Percentiles rank a stretch among this genome's conserved stretches.
Conservation (phyloP, 2,797 vertebrate species). For the Eupleurogrammus muticus region DNA sequence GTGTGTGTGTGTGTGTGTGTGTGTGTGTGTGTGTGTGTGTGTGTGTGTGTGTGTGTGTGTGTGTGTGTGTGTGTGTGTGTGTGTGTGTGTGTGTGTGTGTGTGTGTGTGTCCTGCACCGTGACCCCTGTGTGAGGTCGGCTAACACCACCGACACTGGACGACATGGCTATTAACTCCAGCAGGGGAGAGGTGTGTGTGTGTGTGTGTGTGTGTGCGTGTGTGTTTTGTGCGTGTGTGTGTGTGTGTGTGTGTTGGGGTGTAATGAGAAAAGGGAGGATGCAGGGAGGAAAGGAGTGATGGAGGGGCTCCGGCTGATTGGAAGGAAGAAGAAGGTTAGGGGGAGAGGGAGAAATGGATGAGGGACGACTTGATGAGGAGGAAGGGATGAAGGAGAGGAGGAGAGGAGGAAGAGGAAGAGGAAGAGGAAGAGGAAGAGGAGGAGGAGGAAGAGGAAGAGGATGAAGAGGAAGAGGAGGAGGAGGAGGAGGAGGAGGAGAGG, state of each 20-base stretch:
- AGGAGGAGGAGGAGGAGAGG: conserved; percentile 52
- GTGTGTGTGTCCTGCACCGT: conserved; percentile 27
- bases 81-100: conserved; percentile 33
- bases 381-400: no score
- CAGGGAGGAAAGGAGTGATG: no score
- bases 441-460: conserved; percentile 50
- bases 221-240: no score
- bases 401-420: no score
- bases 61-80: no score
- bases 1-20: conserved; percentile 1
- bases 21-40: background rate
- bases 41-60: no score
- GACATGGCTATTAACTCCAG: conserved; percentile 64
- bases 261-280: conserved; percentile 53
- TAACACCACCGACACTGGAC: conserved; percentile 54
- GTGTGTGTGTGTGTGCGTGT: no score
- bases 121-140: conserved; percentile 58
- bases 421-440: conserved; percentile 31
- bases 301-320: no score
- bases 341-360: conserved; percentile 15
- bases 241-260: no score
- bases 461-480: conserved; percentile 63
- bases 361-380: no score
- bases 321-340: no score
- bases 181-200: conserved; percentile 17